These are phyloP conservation scores for Setophaga coronata DNA, from an alignment of 2,113 vertebrate genomes.

Conservation along the genomic window DNA sequence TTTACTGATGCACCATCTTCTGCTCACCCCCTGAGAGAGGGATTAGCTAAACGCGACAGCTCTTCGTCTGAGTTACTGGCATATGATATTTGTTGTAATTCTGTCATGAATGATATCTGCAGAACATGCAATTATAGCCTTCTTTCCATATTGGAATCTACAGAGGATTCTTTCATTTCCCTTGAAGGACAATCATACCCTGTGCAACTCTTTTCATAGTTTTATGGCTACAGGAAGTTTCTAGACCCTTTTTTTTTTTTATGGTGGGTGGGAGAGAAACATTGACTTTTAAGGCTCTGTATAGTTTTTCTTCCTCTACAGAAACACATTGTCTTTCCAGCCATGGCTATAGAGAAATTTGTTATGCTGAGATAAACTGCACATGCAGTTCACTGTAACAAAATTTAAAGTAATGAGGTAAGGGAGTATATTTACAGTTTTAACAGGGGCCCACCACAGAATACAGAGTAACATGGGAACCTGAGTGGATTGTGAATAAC, in stretches of 20 bases:
- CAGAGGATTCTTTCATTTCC: not conserved
- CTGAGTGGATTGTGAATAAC: not conserved
- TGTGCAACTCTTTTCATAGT: not conserved
- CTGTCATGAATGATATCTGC: slow-evolving; percentile 48
- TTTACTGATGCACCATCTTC: slow-evolving; percentile 57
- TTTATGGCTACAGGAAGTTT: slow-evolving; percentile 21
- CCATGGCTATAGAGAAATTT: slow-evolving; percentile 45
- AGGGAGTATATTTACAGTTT: slow-evolving; percentile 13
- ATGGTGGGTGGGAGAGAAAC: not conserved
- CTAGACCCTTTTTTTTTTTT: not conserved
- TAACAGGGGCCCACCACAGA: not conserved
- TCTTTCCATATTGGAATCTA: not conserved
- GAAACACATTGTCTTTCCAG: slow-evolving; percentile 39
- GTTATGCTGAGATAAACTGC: slow-evolving; percentile 32
- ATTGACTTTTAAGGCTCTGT: slow-evolving; percentile 1
- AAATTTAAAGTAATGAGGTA: slow-evolving; percentile 42
- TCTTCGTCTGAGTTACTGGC: slow-evolving; percentile 3
- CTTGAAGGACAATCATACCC: slow-evolving; percentile 13
- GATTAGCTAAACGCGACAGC: slow-evolving; percentile 13
- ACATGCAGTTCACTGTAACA: slow-evolving; percentile 15
- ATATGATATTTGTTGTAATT: slow-evolving; percentile 53
- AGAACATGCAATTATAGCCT: slow-evolving; percentile 18
- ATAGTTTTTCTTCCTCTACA: slow-evolving; percentile 38
- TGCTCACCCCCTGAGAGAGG: slow-evolving; percentile 38
- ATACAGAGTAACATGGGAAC: not conserved